Evolutionary conservation across 2,888 invertebrate genomes (phyloP), one percentile per base, ranked within the genome.

Genomic region (Nebria salina): DNA sequence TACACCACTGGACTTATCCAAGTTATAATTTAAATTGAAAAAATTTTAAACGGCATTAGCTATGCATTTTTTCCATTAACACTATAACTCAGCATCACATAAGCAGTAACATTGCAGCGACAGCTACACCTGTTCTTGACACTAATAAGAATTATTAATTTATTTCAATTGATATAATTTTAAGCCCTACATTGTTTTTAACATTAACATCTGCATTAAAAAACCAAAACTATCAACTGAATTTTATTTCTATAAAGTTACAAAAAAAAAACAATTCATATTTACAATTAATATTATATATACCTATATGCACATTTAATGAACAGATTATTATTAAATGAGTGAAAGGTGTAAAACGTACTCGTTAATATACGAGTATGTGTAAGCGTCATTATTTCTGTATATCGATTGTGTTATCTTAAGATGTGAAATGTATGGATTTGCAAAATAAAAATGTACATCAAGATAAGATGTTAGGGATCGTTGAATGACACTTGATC

Each of bases 121-220:
- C 54, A 54, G 54, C 54, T 54, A 54, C 54, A 54, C 54, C 13
- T 54, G 54, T 54, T 8, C 54, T 54, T 54, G 54, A 54, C 54
- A 54, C 54, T 54, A 54, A 54, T 54, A 54, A 54, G 54, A 54
- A 54, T 54, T 54, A 54, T 54, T 54, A 54, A 54, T 54, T 54
- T 54, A 54, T 54, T 54, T 54, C 54, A 54, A 54, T 54, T 54
- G 54, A 54, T 7, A 54, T 54, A 54, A 54, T 54, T 54, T 54
- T 54, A 54, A 8, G 54, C 54, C 54, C 7, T 54, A 54, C 54
- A 54, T 54, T 54, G 7, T 54, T 54, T 1, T 54, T 13, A 54
- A 8, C 13, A 54, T 7, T 54, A 54, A 54, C 7, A 54, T 54
- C 54, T 54, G 7, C 7, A 54, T 54, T 54, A 54, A 1, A 54